Evolutionary conservation across 2,113 vertebrate species (phyloP), one percentile per base, ranked within the genome.

Genomic region (Xenopus laevis): DNA sequence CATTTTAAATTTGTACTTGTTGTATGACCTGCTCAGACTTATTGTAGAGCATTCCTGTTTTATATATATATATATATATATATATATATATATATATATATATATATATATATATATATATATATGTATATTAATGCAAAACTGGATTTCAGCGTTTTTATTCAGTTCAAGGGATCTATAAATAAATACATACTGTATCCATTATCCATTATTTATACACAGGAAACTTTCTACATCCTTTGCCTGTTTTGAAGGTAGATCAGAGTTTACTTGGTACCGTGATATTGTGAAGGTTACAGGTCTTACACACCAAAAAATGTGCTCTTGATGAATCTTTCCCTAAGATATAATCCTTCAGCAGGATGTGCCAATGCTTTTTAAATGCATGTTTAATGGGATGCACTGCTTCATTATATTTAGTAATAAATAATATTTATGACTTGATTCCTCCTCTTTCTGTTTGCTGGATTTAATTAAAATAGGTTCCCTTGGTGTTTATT

Each of bases 221-320:
- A 18, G 15, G 7, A n/a, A 55, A 16, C 17, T 55, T n/a, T 16
- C 17, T 55, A 55, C 17, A 55, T 55, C 17, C 17, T 55, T 55
- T 55, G 17, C 16, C 15, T 55, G 8, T 16, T 16, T 55, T 55
- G 15, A 55, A 55, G 17, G 2, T 55, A n/a, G 15, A 55, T n/a
- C 53, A n/a, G 15, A n/a, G 17, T 17, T 18, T 13, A 55, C 53
- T 55, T n/a, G 53, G 53, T 55, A n/a, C 53, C 53, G 17, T 55
- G 17, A 55, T 55, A 55, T 55, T 55, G 53, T 55, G 53, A 55
- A 55, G 53, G 53, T 55, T 55, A 55, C 53, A 55, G 53, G 53
- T n/a, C 53, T 55, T 55, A 55, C 11, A 55, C 53, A 55, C 15
- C 17, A 55, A 16, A 55, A 55, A 55, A n/a, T 55, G 17, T n/a